Evolutionary conservation across 2,113 vertebrate genomes (phyloP).

Genomic region (Pagrus major): DNA sequence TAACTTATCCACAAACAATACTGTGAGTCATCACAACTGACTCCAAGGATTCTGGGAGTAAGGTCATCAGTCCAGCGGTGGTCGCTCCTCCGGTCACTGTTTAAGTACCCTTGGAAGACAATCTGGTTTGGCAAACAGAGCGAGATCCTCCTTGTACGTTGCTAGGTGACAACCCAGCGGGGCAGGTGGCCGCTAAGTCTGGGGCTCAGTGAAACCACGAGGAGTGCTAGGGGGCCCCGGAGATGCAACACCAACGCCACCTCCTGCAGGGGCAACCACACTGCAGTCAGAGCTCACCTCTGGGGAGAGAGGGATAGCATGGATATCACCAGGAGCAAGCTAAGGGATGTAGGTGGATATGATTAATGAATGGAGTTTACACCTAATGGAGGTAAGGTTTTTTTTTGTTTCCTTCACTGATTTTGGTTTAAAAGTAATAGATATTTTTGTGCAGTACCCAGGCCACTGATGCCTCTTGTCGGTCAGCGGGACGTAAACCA

Average conservation of each 20-base stretch:
- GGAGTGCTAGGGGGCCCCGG: slow-evolving; percentile 39
- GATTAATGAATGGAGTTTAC: not conserved
- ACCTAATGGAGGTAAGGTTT: not conserved
- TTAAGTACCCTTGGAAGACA: slow-evolving; percentile 40
- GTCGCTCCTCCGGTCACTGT: slow-evolving; percentile 28
- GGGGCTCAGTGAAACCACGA: slow-evolving; percentile 21
- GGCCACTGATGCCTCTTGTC: slow-evolving; percentile 91
- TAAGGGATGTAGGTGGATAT: not conserved
- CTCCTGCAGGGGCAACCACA: slow-evolving; percentile 83
- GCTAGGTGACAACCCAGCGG: slow-evolving; percentile 53
- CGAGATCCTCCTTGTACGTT: slow-evolving; percentile 34
- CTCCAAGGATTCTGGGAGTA: slow-evolving; percentile 14
- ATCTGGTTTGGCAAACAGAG: slow-evolving; percentile 35
- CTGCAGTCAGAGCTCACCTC: slow-evolving; percentile 86
- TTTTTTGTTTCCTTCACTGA: not conserved
- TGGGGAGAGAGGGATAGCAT: slow-evolving; percentile 73
- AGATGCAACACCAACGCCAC: slow-evolving; percentile 81
- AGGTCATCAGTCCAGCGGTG: slow-evolving; percentile 37
- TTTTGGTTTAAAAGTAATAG: not conserved
- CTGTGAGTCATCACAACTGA: not conserved
- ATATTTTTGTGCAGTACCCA: slow-evolving; percentile 76
- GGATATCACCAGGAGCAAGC: slow-evolving; percentile 9
- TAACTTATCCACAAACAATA: not conserved
- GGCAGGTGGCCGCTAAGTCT: slow-evolving; percentile 32
- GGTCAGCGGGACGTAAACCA: slow-evolving; percentile 92